Evolutionary conservation across 2,797 vertebrate species (phyloP).

Genomic region (Serranus cabrilla): DNA sequence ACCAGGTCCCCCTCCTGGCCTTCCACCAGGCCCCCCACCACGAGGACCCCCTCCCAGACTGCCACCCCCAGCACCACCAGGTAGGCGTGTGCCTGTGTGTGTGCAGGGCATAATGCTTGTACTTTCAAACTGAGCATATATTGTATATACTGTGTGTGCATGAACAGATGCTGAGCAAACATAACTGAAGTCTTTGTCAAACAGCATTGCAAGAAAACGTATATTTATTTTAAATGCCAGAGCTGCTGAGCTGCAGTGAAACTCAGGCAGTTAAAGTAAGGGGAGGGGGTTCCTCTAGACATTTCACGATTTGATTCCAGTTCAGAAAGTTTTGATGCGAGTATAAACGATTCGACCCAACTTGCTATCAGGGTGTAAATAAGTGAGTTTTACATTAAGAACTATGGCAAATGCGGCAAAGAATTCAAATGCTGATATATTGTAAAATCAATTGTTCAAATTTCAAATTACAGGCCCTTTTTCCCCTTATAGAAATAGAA

Average conservation of each 20-base stretch:
- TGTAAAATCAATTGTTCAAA: too few relatives aligned
- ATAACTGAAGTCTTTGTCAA: not conserved
- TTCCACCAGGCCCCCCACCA: slow-evolving; percentile 96
- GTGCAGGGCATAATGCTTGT: not conserved
- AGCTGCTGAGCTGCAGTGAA: not conserved
- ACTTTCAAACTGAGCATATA: not conserved
- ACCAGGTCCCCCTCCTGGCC: slow-evolving; percentile 95
- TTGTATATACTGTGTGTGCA: slow-evolving; percentile 49
- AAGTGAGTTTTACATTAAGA: too few relatives aligned
- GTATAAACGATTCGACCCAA: too few relatives aligned
- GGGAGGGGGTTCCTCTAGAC: too few relatives aligned
- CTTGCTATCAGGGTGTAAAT: too few relatives aligned
- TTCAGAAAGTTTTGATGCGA: too few relatives aligned
- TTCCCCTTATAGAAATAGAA: too few relatives aligned
- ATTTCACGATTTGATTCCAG: too few relatives aligned
- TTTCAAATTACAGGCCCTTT: too few relatives aligned
- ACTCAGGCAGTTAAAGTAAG: not conserved
- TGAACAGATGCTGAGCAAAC: not conserved
- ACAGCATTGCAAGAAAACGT: not conserved
- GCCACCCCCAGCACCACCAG: slow-evolving; percentile 95
- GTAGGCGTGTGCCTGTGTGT: slow-evolving; percentile 72
- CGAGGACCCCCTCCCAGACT: slow-evolving; percentile 94
- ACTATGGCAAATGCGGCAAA: too few relatives aligned
- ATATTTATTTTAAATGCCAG: not conserved
- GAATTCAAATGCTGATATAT: too few relatives aligned